Evolutionary conservation across 1,140 invertebrate species (phyloP), one percentile per base, ranked within the genome.

Genomic region (Drosophila virilis): DNA sequence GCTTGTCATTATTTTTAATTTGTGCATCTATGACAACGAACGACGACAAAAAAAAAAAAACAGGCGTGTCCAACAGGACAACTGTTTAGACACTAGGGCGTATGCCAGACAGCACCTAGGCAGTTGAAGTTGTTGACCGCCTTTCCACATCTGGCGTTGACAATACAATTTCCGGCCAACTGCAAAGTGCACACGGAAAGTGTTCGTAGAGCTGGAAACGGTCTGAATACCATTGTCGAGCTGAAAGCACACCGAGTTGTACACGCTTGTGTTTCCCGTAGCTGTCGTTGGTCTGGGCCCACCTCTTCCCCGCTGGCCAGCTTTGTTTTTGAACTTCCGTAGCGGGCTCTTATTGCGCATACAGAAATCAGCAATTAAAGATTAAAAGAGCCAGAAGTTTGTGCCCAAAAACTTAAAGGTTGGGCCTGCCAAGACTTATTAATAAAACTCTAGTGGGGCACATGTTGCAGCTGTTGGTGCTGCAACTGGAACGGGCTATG

Each of bases 161-260:
- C 83, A 88, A 89, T 83, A 84, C 84, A 89, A 88, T 88, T 88
- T 88, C 84, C 83, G 84, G 74, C 32, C 60, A 60, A 77, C 83
- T 70, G 66, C 66, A 81, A 67, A 71, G 75, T 65, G 72, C 64
- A 86, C 64, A 78, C 48, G 74, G 42, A 51, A 51, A 64, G 46
- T 54, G 57, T 22, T 5, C 12, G 37, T 59, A 58, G 50, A 46
- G 48, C 37, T 45, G 28, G 35, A 72, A 59, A 61, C 40, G 15
- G 38, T 35, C 57, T 48, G 42, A 60, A 59, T 55, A 51, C 33
- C 22, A 32, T 51, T 58, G 43, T 65, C 22, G 60, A 17, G 35
- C 12, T 6, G 6, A 15, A 65, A 13, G 74, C 70, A 77, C 71
- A 42, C 55, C 57, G 55, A 54, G 51, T 61, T 59, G 51, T 60